Conservation (phyloP, 1,140 invertebrate species). For the Conus ventricosus region DNA sequence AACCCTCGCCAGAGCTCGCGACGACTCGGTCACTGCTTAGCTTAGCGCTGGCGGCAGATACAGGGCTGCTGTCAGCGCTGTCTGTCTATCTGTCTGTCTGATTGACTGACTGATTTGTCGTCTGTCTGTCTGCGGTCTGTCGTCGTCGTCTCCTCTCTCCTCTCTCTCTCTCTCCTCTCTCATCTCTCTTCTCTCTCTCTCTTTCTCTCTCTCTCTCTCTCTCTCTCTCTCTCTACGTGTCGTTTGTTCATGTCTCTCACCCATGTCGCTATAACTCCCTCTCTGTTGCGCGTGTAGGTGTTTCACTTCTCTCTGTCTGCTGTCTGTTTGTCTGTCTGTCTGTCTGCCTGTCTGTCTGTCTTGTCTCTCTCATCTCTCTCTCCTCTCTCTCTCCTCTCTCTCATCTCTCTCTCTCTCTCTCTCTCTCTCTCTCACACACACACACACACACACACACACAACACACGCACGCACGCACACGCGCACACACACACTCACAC, state of each 20-base stretch:
- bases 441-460: no score
- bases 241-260: no score
- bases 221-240: neutral
- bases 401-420: constrained; percentile 2
- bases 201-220: neutral
- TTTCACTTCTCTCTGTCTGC: neutral
- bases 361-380: neutral
- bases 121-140: no score
- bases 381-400: neutral
- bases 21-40: no score
- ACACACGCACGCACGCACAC: constrained; percentile 1
- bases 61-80: no score
- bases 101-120: no score
- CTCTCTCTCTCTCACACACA: constrained; percentile 20
- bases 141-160: no score
- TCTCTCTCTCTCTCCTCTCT: constrained; percentile 2
- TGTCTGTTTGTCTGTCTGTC: neutral
- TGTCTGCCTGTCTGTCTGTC: neutral
- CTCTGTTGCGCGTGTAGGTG: no score
- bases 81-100: no score
- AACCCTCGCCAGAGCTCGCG: no score
- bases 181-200: constrained; percentile 22
- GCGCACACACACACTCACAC: neutral
- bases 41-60: no score
- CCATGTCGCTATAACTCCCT: no score